Base-by-base conservation (phyloP, 2,113 vertebrate genomes). In the Phylloscopus whistleri region DNA sequence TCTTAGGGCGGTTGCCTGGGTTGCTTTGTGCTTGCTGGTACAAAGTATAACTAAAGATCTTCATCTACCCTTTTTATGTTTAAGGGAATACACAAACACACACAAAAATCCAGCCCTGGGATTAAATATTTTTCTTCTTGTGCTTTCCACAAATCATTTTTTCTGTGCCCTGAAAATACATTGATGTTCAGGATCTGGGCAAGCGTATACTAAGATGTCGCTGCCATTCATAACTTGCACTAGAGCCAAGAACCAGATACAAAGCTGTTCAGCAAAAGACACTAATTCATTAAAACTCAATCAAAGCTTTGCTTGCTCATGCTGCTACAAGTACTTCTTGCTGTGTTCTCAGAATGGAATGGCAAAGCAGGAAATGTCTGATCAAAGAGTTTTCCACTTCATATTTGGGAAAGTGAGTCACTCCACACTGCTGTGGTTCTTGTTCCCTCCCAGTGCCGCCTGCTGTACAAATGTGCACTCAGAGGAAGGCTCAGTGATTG, bases 341-440 rank as follows among this genome's bases (percentile, higher is more conserved):
- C 91, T 97, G 97, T 93, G 86, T 96, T 97, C 91, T 95, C 90
- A 78, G 89, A 96, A 96, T 0, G 14, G 86, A 97, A 97, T 93
- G 75, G 93, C 39, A 67, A 96, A 93, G 96, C 96, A 90, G 96
- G 91, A 80, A 97, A 93, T 79, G 62, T 89, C 85, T 96, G 96
- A 98, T 98, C 97, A 98, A 97, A 98, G 97, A 68, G 64, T 88
- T 82, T 97, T 96, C 89, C 87, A 85, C 90, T 97, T 96, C 84
- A 43, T 94, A 75, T 97, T 97, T 88, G 95, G 97, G 84, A 84
- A 92, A 86, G 73, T 89, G 90, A 98, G 85, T 96, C 94, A 90
- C 91, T 91, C 78, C 48, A 85, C 75, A 56, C 55, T 90, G 79
- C 64, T 91, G 84, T 7, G 31, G 95, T 74, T 94, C 96, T 93